Conservation (phyloP, 2,888 invertebrate species). For the Pollenia angustigena region DNA sequence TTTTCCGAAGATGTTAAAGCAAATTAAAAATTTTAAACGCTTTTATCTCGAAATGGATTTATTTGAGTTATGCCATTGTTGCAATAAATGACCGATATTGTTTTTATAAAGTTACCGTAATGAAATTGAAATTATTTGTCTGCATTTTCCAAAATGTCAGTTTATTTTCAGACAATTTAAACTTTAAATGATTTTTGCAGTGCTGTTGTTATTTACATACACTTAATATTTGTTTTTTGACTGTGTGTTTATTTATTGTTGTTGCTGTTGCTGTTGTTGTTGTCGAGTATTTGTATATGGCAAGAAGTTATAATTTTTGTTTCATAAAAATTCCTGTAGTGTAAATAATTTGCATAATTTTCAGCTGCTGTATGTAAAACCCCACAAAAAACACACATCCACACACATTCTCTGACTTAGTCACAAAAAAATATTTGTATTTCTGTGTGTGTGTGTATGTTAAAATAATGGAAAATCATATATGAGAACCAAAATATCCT, state of each 20-base stretch:
- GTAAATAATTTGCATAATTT: constrained; percentile 72
- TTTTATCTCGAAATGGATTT: too few species aligned
- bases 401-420: background rate
- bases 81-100: too few species aligned
- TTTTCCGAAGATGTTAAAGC: too few species aligned
- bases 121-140: too few species aligned
- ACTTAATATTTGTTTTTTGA: constrained; percentile 47
- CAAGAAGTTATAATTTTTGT: constrained; percentile 68
- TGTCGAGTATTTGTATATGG: constrained; percentile 15
- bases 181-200: constrained; percentile 61
- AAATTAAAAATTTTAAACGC: too few species aligned
- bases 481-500: constrained; percentile 47
- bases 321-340: constrained; percentile 67
- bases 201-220: constrained; percentile 56
- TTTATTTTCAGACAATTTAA: constrained; percentile 67
- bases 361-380: constrained; percentile 66
- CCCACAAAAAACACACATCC: constrained; percentile 11
- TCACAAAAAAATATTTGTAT: constrained; percentile 10
- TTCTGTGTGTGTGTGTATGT: constrained; percentile 22
- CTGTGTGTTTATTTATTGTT: constrained; percentile 22
- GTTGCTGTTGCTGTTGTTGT: background rate
- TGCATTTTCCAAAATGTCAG: constrained; percentile 12
- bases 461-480: constrained; percentile 65
- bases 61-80: too few species aligned
- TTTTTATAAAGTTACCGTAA: too few species aligned